Conservation (phyloP, 2,888 invertebrate genomes). For the Xanthostigma xanthostigma region DNA sequence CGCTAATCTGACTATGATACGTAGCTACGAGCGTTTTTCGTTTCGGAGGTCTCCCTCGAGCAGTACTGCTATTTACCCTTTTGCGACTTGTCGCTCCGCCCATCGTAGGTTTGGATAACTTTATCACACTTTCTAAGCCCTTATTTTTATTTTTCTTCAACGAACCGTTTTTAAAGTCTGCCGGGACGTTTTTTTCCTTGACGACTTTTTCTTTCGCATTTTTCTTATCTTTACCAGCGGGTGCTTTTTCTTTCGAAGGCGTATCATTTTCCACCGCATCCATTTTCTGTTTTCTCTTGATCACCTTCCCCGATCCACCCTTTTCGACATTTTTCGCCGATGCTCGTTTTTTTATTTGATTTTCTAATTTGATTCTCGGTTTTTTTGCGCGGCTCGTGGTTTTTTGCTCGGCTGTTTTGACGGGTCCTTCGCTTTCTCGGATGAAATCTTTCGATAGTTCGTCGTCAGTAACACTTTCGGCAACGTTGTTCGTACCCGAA, state of each 20-base stretch:
- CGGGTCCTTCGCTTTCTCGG: neutral
- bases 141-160: slow-evolving; percentile 9
- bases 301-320: neutral
- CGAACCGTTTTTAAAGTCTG: slow-evolving; percentile 9
- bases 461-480: neutral
- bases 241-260: neutral
- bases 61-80: slow-evolving; percentile 15
- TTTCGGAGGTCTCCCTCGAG: slow-evolving; percentile 30
- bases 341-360: neutral
- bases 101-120: neutral
- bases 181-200: neutral
- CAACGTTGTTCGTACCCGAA: neutral
- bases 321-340: neutral
- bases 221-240: neutral
- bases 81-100: neutral
- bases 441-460: neutral
- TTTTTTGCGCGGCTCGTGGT: neutral
- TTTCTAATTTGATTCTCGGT: neutral
- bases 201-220: neutral
- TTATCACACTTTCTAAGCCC: neutral
- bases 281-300: neutral
- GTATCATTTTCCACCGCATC: neutral
- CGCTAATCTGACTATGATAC: slow-evolving; percentile 44
- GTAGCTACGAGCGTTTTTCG: slow-evolving; percentile 31
- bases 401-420: too few relatives aligned